phyloP scores from a whole-genome alignment of 2,113 vertebrate species.

The Osmerus mordax region DNA sequence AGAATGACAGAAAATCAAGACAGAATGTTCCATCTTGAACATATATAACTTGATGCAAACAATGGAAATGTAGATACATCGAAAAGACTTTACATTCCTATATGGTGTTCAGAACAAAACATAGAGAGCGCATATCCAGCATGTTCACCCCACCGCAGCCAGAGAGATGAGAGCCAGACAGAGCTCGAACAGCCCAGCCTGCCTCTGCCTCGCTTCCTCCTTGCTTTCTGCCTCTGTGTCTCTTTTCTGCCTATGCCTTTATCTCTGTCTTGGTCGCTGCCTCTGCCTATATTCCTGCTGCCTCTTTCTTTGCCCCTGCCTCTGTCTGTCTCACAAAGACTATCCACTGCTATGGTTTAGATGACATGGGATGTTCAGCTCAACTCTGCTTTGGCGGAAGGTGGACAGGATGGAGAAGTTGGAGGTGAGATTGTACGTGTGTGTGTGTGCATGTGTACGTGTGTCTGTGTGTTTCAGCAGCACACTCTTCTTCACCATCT shows the following conservation, averaged over 20 bases:
- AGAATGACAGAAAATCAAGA: background rate
- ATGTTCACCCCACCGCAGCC: conserved; percentile 30
- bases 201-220: background rate
- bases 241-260: background rate
- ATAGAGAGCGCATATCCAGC: conserved; percentile 10
- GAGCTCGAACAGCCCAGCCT: conserved; percentile 33
- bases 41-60: background rate
- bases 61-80: background rate
- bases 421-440: conserved; percentile 8
- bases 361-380: no score
- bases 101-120: background rate
- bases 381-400: background rate
- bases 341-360: background rate
- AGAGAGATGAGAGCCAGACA: conserved; percentile 34
- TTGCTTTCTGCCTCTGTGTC: background rate
- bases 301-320: background rate
- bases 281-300: background rate
- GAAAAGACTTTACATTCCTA: background rate
- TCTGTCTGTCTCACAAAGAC: background rate
- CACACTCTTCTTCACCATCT: background rate
- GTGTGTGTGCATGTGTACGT: conserved; percentile 9
- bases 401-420: conserved; percentile 21
- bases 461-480: background rate
- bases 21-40: background rate
- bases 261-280: conserved; percentile 13